These are phyloP conservation scores for Gryllus bimaculatus DNA, from an alignment of 1,140 invertebrate genomes.

Conservation along the genomic window DNA sequence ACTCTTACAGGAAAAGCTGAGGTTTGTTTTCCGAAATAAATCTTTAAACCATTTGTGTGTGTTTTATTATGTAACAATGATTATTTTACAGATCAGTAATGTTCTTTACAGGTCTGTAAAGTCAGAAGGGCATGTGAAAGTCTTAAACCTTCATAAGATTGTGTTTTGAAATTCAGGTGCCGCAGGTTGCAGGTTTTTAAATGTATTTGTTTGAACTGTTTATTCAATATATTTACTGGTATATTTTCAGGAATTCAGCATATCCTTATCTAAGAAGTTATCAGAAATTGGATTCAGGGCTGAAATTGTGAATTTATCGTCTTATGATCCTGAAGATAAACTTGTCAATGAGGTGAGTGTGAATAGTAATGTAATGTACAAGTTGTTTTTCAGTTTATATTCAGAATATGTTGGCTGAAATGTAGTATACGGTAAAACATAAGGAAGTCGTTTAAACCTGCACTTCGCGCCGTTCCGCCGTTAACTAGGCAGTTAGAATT, in stretches of 20 bases:
- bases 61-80: slow-evolving; percentile 19
- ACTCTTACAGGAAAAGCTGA: slow-evolving; percentile 36
- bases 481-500: too few relatives aligned
- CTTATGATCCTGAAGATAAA: slow-evolving; percentile 37
- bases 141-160: too few relatives aligned
- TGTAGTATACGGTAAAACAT: neutral
- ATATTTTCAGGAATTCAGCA: slow-evolving; percentile 11
- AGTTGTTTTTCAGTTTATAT: neutral
- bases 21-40: slow-evolving; percentile 25
- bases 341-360: slow-evolving; percentile 31
- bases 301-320: slow-evolving; percentile 31
- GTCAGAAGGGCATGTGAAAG: too few relatives aligned
- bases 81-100: neutral
- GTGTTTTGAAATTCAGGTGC: too few relatives aligned
- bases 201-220: neutral
- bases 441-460: too few relatives aligned
- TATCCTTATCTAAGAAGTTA: slow-evolving; percentile 22
- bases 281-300: slow-evolving; percentile 25
- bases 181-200: neutral
- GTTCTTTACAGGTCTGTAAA: neutral
- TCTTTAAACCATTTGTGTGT: neutral
- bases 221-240: neutral
- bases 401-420: neutral
- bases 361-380: neutral
- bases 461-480: too few relatives aligned